Evolutionary conservation across 2,797 vertebrate species (phyloP), one percentile per base, ranked within the genome.

Genomic region (Acanthurus lineatus): DNA sequence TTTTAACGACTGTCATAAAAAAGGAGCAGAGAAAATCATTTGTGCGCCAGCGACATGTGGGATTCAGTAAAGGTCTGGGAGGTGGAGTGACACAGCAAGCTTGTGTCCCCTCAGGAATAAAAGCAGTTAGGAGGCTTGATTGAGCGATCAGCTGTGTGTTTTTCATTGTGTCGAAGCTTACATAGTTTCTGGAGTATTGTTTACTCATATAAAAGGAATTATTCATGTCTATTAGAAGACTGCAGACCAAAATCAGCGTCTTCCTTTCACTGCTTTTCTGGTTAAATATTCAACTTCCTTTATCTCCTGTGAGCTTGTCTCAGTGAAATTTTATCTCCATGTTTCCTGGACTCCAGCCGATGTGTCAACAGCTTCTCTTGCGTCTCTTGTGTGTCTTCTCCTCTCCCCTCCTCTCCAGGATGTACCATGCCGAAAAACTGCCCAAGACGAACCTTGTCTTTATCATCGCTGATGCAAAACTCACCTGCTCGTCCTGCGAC

Each of bases 381-480:
- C 74, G 60, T 88, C 82, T 89, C 73, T 32, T 68, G 63, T 87
- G 71, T 69, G 44, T 89, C 44, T 81, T 52, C 32, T 35, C 32
- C 6, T 7, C 32, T 35, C 32, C 32, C 6, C 28, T 73, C 58
- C 32, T 64, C 76, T 87, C 49, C 91, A 99, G 98, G 91, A 95
- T 97, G 85, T 99, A 96, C 93, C 96, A 97, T 32, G 98, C 96
- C 60, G 97, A 99, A 91, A 99, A 98, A 89, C 96, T 99, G 89
- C 94, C 95, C 83, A 96, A 96, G 85, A 99, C 98, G 64, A 99
- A 99, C 93, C 94, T 99, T 91, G 96, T 99, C 79, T 98, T 99
- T 83, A 96, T 99, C 91, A 96, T 99, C 60, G 95, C 96, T 74
- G 98, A 99, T 83, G 95, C 96, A 77, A 96, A 96, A 89, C 85